phyloP scores from a whole-genome alignment of 2,113 vertebrate species.

The Nerophis lumbriciformis region DNA sequence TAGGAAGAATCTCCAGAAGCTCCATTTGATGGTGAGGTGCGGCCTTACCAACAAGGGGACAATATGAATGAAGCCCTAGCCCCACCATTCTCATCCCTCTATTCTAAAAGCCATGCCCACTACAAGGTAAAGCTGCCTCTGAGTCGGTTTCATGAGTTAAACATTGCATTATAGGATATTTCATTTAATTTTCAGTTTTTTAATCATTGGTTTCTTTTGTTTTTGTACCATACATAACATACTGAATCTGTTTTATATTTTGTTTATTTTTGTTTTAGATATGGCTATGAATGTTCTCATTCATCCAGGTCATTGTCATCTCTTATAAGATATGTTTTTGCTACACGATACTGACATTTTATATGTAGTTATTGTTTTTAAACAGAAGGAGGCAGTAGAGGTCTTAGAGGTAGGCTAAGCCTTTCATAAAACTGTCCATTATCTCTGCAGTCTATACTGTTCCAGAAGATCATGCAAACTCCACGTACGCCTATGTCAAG shows the following conservation, averaged over 20 bases:
- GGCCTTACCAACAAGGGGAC: slow-evolving; percentile 57
- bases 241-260: not conserved
- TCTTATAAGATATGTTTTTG: not conserved
- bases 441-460: not conserved
- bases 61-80: slow-evolving; percentile 47
- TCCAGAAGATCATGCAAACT: not conserved
- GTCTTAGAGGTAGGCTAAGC: not conserved
- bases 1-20: slow-evolving; percentile 65
- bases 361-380: slow-evolving; percentile 29
- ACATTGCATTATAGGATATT: not conserved
- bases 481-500: not conserved
- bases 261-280: not conserved
- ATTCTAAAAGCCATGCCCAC: slow-evolving; percentile 57
- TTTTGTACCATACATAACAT: not conserved
- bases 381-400: slow-evolving; percentile 55
- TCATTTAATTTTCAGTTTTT: not conserved
- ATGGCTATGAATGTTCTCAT: not conserved
- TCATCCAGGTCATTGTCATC: too few species aligned
- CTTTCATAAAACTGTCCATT: not conserved
- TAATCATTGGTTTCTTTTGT: not conserved
- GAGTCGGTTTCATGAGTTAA: slow-evolving; percentile 19
- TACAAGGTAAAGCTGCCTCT: slow-evolving; percentile 56
- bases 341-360: not conserved
- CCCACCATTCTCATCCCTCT: slow-evolving; percentile 62
- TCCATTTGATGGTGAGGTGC: slow-evolving; percentile 54